Evolutionary conservation across 2,888 invertebrate species (phyloP).

Genomic region (Dermolepida albohirtum): DNA sequence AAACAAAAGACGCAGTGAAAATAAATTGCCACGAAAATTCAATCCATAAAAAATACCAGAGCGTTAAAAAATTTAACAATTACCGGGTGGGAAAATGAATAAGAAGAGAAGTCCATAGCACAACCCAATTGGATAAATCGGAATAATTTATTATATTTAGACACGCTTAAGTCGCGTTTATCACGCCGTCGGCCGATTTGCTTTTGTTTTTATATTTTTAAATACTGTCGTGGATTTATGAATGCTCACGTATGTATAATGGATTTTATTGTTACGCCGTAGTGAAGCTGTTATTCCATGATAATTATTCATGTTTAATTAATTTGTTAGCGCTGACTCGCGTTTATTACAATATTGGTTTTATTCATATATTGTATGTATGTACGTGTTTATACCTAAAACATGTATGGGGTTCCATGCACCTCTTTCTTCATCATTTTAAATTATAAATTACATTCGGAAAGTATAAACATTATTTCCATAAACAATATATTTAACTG

Average conservation of each 20-base stretch:
- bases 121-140: slow-evolving; percentile 19
- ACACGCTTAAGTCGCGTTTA: slow-evolving; percentile 34
- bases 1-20: slow-evolving; percentile 56
- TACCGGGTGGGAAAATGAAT: background rate
- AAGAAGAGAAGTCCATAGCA: background rate
- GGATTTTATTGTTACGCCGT: no score
- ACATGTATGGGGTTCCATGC: no score
- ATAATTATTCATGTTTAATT: no score
- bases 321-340: no score
- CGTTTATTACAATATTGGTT: no score
- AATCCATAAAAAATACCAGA: background rate
- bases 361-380: no score
- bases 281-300: no score
- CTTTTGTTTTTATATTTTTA: slow-evolving; percentile 22
- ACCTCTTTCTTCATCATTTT: no score
- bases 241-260: background rate
- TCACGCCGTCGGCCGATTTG: slow-evolving; percentile 29
- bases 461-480: no score
- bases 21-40: background rate
- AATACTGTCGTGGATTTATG: slow-evolving; percentile 20
- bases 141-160: slow-evolving; percentile 34
- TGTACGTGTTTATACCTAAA: no score
- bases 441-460: no score
- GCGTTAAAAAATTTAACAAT: slow-evolving; percentile 1
- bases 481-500: no score